These are phyloP conservation scores for Gavialis gangeticus DNA, from an alignment of 2,113 vertebrate species.

Conservation along the genomic window DNA sequence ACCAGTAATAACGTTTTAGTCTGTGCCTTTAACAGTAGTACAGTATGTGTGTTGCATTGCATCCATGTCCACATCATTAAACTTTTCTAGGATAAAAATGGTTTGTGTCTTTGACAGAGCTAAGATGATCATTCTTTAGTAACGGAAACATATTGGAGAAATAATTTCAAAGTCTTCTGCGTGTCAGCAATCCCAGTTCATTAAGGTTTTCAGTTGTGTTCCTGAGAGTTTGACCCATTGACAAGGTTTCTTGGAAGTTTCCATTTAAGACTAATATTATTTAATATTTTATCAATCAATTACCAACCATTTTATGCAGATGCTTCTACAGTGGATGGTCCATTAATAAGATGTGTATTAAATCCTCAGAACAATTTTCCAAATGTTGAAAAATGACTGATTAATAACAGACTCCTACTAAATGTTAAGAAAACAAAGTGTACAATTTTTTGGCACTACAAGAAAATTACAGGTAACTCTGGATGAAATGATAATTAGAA, in stretches of 20 bases:
- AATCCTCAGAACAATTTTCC: slow-evolving; percentile 59
- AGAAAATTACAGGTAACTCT: slow-evolving; percentile 78
- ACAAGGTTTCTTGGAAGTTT: slow-evolving; percentile 45
- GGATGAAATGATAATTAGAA: slow-evolving; percentile 76
- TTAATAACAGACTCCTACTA: slow-evolving; percentile 73
- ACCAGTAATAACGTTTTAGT: background rate
- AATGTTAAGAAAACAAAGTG: slow-evolving; percentile 76
- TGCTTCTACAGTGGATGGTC: slow-evolving; percentile 36
- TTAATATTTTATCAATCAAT: slow-evolving; percentile 79
- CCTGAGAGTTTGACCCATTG: slow-evolving; percentile 59
- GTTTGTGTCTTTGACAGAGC: background rate
- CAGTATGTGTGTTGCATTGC: rapidly evolving
- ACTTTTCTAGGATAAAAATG: background rate
- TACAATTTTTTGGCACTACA: slow-evolving; percentile 62
- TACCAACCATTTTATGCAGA: slow-evolving; percentile 62
- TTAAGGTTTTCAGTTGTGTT: slow-evolving; percentile 68
- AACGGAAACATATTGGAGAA: background rate
- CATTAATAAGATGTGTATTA: slow-evolving; percentile 57
- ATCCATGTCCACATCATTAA: background rate
- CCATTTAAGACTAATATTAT: slow-evolving; percentile 75
- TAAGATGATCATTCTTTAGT: background rate
- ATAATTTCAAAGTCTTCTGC: background rate
- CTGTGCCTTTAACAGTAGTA: background rate
- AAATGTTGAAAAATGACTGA: slow-evolving; percentile 72
- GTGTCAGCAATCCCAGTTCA: slow-evolving; percentile 28